These are phyloP conservation scores for Mercenaria mercenaria DNA, from an alignment of 1,140 invertebrate genomes.

Conservation along the genomic window DNA sequence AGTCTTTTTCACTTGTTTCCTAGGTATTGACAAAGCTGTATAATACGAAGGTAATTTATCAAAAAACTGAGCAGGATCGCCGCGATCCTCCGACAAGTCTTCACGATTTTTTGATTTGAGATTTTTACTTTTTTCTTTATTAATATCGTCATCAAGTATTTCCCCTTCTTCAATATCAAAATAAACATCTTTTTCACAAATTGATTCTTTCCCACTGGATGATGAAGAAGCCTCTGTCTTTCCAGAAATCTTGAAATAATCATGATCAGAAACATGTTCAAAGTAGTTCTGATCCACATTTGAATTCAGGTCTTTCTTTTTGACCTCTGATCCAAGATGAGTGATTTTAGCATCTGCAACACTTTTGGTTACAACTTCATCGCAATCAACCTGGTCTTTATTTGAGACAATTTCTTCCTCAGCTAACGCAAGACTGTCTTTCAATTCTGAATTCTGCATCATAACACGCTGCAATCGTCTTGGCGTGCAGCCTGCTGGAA, in stretches of 20 bases:
- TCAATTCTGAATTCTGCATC: slow-evolving; percentile 47
- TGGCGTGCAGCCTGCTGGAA: slow-evolving; percentile 65
- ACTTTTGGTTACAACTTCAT: background rate
- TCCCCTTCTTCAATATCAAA: slow-evolving; percentile 78
- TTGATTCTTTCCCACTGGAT: background rate
- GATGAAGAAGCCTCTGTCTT: no score
- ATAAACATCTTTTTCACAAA: background rate
- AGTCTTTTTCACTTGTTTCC: slow-evolving; percentile 72
- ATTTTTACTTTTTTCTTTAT: slow-evolving; percentile 79
- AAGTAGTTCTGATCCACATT: slow-evolving; percentile 46
- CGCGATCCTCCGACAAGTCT: slow-evolving; percentile 46
- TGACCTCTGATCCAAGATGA: background rate
- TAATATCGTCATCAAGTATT: slow-evolving; percentile 65
- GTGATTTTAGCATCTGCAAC: background rate
- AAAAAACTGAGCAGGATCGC: slow-evolving; percentile 71
- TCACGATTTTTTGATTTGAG: slow-evolving; percentile 64
- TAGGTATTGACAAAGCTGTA: slow-evolving; percentile 78
- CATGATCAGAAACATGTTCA: slow-evolving; percentile 83
- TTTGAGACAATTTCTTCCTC: background rate
- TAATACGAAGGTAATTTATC: slow-evolving; percentile 83
- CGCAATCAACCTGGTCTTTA: background rate
- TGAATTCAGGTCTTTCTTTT: background rate
- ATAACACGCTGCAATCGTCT: slow-evolving; percentile 64
- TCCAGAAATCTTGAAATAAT: slow-evolving; percentile 86
- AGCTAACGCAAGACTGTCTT: slow-evolving; percentile 33